phyloP scores from a whole-genome alignment of 2,113 vertebrate species.

The Grus americana region DNA sequence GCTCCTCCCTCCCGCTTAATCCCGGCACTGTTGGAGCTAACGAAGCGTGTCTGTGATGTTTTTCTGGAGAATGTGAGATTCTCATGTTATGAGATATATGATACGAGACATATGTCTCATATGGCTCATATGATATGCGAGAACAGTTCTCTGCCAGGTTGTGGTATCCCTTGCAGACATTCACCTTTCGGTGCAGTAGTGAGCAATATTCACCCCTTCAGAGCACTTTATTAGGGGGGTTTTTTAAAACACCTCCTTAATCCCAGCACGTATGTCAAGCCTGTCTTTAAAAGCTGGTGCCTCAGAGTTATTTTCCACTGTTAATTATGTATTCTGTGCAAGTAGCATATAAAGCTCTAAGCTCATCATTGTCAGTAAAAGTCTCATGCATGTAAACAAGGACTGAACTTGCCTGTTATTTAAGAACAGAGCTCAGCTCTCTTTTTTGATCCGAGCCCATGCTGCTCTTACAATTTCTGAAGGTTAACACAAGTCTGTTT shows the following conservation, averaged over 20 bases:
- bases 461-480: constrained; percentile 22
- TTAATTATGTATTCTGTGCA: constrained; percentile 3
- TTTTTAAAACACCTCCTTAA: not conserved
- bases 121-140: not conserved
- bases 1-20: not conserved
- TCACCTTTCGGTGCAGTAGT: not conserved
- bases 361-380: constrained; percentile 37
- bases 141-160: not conserved
- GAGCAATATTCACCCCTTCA: not conserved
- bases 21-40: accelerated
- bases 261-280: not conserved
- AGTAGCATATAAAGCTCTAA: not conserved
- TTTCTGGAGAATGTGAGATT: not conserved
- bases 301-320: constrained; percentile 20
- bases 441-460: not conserved
- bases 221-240: not conserved
- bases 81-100: not conserved
- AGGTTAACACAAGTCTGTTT: not conserved
- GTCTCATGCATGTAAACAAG: constrained; percentile 40
- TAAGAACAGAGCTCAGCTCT: constrained; percentile 17
- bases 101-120: not conserved
- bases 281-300: not conserved
- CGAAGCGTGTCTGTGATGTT: not conserved
- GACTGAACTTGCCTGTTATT: constrained; percentile 27
- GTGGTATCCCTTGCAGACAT: accelerated